Base-by-base conservation (phyloP, 2,797 vertebrate genomes). In the Emys orbicularis region DNA sequence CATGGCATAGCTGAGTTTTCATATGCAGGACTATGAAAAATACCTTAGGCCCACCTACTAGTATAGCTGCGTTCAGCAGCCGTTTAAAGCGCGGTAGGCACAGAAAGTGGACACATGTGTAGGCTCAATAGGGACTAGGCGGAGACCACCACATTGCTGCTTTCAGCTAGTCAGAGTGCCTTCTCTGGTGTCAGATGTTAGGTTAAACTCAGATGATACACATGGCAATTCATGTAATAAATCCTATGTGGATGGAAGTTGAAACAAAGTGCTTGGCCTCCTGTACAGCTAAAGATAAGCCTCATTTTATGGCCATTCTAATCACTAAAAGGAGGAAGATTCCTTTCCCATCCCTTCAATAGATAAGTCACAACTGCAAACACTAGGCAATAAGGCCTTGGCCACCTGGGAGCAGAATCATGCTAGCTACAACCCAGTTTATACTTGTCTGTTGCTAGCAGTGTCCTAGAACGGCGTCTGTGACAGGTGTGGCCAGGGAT, bases 281-380 rank as follows among this genome's bases (percentile, higher is more conserved):
- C 81, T 95, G 94, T 92, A 95, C 84, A 96, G 90, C 89, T 91
- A 0, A 1, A 77, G 86, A 87, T 95, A 96, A 97, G 87, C 88
- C 93, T 61, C 86, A 68, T 79, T 97, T 97, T 97, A 97, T 88
- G 89, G 94, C 81, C 83, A 91, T 76, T 27, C 15, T 96, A 95
- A 97, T 37, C 37, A 41, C 37, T 72, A 72, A 10, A 41, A 72
- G 68, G 68, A 72, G 68, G 19, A 12, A 23, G 37, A 72, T 90
- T 96, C 95, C 85, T 86, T 94, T 90, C 90, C 94, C 95, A 97
- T 95, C 92, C 95, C 97, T 96, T 83, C 93, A 83, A 81, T 82
- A 92, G 89, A 93, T 90, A 89, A 89, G 87, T 94, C 95, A 83
- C 85, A 95, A 95, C 79, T 85, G 11, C 80, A 76, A 97, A 86